Evolutionary conservation across 2,888 invertebrate species (phyloP), one percentile per base, ranked within the genome.

Genomic region (Platerodrilus igneus): DNA sequence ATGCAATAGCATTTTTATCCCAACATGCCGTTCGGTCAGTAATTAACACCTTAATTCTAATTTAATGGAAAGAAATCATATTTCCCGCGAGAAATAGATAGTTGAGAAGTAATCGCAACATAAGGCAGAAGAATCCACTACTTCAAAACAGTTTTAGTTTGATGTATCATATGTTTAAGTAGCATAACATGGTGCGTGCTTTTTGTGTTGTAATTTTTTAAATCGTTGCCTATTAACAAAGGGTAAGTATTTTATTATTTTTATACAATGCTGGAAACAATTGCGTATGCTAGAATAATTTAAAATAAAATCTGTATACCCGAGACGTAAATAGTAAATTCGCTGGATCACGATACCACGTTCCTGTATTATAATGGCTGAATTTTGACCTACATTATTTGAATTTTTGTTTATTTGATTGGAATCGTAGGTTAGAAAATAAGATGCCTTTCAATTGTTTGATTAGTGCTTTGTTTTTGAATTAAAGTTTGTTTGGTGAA

Each of bases 351-450:
- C 65, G 64, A 64, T 64, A 62, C 53, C 51, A 47, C 52, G 52
- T 54, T 66, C 57, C 58, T 55, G 56, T 52, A 57, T 60, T 59
- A 60, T 61, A 68, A 69, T 69, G 69, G 69, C 68, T 64, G 69
- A 68, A 65, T 64, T 67, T 63, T 69, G 69, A 69, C 69, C 69
- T 68, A 69, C 63, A 67, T 64, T 53, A 56, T 54, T 49, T 53
- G 58, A 52, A 56, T 45, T 52, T 55, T 50, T 44, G 50, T 52
- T 51, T 40, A 43, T 16, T 10, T 18, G 15, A 27, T 33, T 22
- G 14, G 9, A n/a, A n/a, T n/a, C n/a, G n/a, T n/a, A n/a, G n/a
- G n/a, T n/a, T n/a, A n/a, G n/a, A n/a, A n/a, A n/a, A n/a, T n/a
- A n/a, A n/a, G n/a, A n/a, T n/a, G n/a, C n/a, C n/a, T n/a, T n/a